Base-by-base conservation (phyloP, 2,797 vertebrate species). In the Epinephelus malabaricus region DNA sequence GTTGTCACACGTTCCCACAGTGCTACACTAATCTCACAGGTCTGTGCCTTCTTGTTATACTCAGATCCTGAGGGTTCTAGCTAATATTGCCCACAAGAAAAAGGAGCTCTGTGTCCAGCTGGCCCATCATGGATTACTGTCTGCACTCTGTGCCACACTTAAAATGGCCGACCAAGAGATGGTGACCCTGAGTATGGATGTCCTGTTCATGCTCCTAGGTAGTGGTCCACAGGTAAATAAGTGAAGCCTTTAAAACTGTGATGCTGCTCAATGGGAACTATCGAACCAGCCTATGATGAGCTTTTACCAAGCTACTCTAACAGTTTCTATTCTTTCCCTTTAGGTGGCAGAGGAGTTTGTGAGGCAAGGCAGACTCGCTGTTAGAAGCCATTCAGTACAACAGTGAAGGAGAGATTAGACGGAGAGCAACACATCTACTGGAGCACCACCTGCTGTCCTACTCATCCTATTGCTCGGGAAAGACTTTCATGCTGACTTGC, bases 1-100 rank as follows among this genome's bases (percentile, higher is more conserved):
- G 7, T 34, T 34, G 34, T 34, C 7, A 8, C 34, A 34, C 34
- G 34, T 34, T 6, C 34, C 34, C 34, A 34, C 12, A 21, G 51
- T 27, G 30, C 47, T 27, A 23, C 23, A 25, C 17, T 25, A 6
- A 40, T 38, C 50, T 66, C 46, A 23, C 40, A 59, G 13, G 9
- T 49, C 27, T 50, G 18, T 58, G 21, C 2, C 47, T n/a, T 60
- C 9, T 59, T 65, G 4, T 75, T 11, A 17, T 69, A 46, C 72
- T 12, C 86, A 99, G 98, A 95, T 95, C 49, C 92, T 99, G 66
- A 97, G 95, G 2, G 91, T 98, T 86, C 88, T 99, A 70, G 97
- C 96, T 84, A 99, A 99, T 8, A 5, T 98, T 1, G 96, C 97
- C 0, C 92, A 95, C 84, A 94, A 96, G 81, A 97, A 96, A 6